phyloP scores from a whole-genome alignment of 1,140 invertebrate species.

The Globodera ellingtonae region DNA sequence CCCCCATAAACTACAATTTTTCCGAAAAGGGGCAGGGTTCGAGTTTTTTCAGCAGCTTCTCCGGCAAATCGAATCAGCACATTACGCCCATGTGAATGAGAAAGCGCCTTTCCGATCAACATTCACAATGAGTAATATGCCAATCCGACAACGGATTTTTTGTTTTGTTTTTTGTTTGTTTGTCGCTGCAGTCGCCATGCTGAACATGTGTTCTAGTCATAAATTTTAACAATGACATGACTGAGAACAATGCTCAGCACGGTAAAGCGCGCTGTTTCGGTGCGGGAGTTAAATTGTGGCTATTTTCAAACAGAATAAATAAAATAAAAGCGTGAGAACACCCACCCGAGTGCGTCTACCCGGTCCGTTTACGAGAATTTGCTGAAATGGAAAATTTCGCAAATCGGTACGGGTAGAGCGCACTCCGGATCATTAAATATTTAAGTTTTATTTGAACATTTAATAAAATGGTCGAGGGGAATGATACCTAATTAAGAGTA shows the following conservation, averaged over 20 bases:
- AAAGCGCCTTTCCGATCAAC: not conserved
- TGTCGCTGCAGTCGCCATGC: not conserved
- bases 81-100: not conserved
- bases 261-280: not conserved
- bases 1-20: too few relatives aligned
- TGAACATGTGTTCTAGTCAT: not conserved
- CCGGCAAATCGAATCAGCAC: not conserved
- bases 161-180: not conserved
- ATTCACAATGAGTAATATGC: not conserved
- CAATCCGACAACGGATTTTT: not conserved
- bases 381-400: not conserved
- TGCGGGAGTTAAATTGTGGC: not conserved
- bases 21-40: too few relatives aligned
- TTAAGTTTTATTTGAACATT: not conserved
- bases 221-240: not conserved
- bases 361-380: not conserved
- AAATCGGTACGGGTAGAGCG: not conserved
- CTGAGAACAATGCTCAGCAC: not conserved
- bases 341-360: not conserved
- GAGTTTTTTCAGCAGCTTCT: not conserved
- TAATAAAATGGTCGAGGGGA: too few relatives aligned
- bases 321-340: too few relatives aligned
- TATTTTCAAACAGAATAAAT: too few relatives aligned
- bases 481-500: too few relatives aligned
- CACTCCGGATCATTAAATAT: not conserved